phyloP scores from a whole-genome alignment of 1,140 invertebrate species.

The Aphelenchoides besseyi region DNA sequence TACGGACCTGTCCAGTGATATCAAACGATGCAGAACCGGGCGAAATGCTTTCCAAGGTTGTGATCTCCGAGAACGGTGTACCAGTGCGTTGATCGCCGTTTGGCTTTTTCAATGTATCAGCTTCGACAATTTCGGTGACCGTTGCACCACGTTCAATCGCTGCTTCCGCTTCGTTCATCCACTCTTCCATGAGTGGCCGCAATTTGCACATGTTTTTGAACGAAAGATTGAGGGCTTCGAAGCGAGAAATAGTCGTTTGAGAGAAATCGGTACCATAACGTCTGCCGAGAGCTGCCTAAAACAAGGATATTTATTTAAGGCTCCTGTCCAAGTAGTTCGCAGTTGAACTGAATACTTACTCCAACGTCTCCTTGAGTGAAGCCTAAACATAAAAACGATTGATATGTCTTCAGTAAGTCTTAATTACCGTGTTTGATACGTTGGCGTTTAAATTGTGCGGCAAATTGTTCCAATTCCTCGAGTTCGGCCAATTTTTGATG shows the following conservation, averaged over 20 bases:
- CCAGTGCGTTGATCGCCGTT: constrained; percentile 7
- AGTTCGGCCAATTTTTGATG: constrained; percentile 69
- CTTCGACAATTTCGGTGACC: constrained; percentile 53
- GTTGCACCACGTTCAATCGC: constrained; percentile 67
- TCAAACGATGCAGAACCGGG: not conserved
- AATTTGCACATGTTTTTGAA: constrained; percentile 99
- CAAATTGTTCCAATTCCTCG: constrained; percentile 91
- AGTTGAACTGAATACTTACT: constrained; percentile 63
- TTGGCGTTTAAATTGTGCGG: constrained; percentile 90
- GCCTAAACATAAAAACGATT: constrained; percentile 66
- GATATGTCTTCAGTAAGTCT: not conserved
- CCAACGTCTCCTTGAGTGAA: constrained; percentile 98
- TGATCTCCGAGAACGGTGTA: constrained; percentile 15
- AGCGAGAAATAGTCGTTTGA: constrained; percentile 95
- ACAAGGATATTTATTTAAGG: not conserved
- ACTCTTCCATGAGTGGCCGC: constrained; percentile 92
- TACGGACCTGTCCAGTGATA: not conserved
- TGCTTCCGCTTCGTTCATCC: constrained; percentile 91
- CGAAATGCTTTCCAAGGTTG: not conserved
- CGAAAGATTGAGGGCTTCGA: constrained; percentile 93
- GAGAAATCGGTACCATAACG: constrained; percentile 98
- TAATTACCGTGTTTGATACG: constrained; percentile 80
- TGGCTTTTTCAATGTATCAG: constrained; percentile 16
- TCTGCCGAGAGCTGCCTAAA: constrained; percentile 93
- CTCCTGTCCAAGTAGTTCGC: not conserved